Base-by-base conservation (phyloP, 2,797 vertebrate species). In the Paratrypauchen microcephalus region DNA sequence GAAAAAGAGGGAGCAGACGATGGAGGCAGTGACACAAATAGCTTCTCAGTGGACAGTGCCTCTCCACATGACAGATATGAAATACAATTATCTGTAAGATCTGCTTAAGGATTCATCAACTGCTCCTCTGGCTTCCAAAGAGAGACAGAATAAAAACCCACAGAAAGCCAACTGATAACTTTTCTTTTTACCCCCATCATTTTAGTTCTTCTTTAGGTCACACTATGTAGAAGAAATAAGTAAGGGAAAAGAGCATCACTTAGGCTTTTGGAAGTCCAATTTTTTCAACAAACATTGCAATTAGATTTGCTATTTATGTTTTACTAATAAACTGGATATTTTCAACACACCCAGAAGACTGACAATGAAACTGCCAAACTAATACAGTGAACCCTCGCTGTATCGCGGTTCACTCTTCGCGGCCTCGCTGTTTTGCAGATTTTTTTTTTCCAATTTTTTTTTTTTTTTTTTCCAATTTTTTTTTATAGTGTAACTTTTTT, bases 31-130 rank as follows among this genome's bases (percentile, higher is more conserved):
- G 96, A 95, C 95, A 95, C 93, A 94, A 91, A 95, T 91, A 94
- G 94, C 94, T 92, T 95, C 95, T 93, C 93, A 83, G 91, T 92
- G 96, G 95, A 96, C 94, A 93, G 94, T 93, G 91, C 92, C 93
- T 94, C 90, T 92, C 75, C 86, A 79, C 84, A 86, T 96, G 96
- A 96, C 96, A 97, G 95, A 92, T 95, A 95, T 94, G 95, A 97
- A 96, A 97, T 94, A 97, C 96, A 97, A 97, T 97, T 97, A 97
- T 97, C 95, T 95, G 95, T 92, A 88, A 95, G 95, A 97, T 97
- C 96, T 97, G 95, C 95, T 97, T 96, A 96, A 95, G 95, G 91
- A 92, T 92, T 93, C 92, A 92, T 92, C 92, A 92, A 88, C 88
- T 84, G 88, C 87, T 83, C 85, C 84, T 83, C 86, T 86, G 87